Conservation (phyloP, 2,113 vertebrate species). For the Sus scrofa region DNA sequence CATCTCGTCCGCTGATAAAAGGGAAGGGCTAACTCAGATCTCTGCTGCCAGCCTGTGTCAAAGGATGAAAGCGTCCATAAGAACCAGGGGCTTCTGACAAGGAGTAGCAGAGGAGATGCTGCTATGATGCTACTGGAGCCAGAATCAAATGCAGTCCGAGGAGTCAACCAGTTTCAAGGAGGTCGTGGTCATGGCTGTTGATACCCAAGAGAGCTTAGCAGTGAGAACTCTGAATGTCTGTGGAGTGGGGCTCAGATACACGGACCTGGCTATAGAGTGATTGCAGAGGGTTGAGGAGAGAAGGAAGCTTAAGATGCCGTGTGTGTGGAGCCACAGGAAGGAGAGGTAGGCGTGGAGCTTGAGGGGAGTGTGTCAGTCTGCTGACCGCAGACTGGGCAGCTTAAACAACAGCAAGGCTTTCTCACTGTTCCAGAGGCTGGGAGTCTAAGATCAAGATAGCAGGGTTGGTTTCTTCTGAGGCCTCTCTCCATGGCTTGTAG, state of each 20-base stretch:
- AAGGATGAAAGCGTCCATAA: too few relatives aligned
- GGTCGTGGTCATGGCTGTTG: not conserved
- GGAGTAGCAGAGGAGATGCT: fast-evolving
- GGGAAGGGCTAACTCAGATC: not conserved
- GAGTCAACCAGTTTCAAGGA: not conserved
- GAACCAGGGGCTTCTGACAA: too few relatives aligned
- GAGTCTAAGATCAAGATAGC: not conserved
- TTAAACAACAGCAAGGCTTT: not conserved
- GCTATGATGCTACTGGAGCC: too few relatives aligned
- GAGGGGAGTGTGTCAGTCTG: not conserved
- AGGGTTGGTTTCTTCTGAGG: not conserved
- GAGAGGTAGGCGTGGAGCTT: not conserved
- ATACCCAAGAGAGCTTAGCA: not conserved
- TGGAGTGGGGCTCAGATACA: fast-evolving
- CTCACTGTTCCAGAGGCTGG: not conserved
- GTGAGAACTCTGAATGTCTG: not conserved
- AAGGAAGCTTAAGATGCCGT: fast-evolving
- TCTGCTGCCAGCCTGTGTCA: not conserved
- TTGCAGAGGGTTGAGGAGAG: not conserved
- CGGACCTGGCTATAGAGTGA: not conserved
- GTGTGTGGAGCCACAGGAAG: not conserved
- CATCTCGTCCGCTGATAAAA: not conserved
- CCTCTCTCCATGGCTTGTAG: not conserved
- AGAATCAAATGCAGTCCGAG: not conserved
- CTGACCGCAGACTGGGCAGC: fast-evolving